phyloP scores from a whole-genome alignment of 2,113 vertebrate genomes.

The Spheniscus mendiculus region DNA sequence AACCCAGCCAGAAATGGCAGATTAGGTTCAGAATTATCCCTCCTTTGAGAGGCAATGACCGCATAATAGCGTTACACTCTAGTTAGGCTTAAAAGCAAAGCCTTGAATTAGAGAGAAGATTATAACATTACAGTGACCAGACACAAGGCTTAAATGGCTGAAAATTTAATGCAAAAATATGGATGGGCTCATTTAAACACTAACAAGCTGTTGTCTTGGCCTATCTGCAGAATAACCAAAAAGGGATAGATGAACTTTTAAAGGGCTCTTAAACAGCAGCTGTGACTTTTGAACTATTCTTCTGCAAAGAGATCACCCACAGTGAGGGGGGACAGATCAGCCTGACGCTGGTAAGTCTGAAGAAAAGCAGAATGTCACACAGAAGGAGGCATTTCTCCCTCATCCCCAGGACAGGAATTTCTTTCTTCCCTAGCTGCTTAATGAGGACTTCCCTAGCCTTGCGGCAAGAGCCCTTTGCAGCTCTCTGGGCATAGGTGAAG shows the following conservation, averaged over 20 bases:
- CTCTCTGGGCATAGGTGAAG: background rate
- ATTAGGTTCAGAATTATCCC: conserved; percentile 14
- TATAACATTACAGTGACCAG: background rate
- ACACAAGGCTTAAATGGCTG: background rate
- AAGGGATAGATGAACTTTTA: background rate
- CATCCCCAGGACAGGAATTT: background rate
- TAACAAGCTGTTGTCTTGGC: conserved; percentile 29
- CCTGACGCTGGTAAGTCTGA: background rate
- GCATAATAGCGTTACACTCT: background rate
- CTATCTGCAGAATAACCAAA: background rate
- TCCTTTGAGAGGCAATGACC: conserved; percentile 1
- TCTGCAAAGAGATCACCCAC: background rate
- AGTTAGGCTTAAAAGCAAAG: conserved; percentile 30
- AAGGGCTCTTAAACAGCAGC: background rate
- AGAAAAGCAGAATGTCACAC: background rate
- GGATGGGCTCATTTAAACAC: conserved; percentile 18
- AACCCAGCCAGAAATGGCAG: background rate
- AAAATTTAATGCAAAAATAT: conserved; percentile 20
- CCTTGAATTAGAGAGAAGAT: background rate
- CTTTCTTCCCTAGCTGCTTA: background rate
- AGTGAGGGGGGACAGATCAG: background rate
- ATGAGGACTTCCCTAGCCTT: background rate
- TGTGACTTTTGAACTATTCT: background rate
- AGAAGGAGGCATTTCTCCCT: background rate
- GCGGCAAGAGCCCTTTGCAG: background rate